Conservation (phyloP, 2,797 vertebrate genomes). For the Uromys caudimaculatus region DNA sequence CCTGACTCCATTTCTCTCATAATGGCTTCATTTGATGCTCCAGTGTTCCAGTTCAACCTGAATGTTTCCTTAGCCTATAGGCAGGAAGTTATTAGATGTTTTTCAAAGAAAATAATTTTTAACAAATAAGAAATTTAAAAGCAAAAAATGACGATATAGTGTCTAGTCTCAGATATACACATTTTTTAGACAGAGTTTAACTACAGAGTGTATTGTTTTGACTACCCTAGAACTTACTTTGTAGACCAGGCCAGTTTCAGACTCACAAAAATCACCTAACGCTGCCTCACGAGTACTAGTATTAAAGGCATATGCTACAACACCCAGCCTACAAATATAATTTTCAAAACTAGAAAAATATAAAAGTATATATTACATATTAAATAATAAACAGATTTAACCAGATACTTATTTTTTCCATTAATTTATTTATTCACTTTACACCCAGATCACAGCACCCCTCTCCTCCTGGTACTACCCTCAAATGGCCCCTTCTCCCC, state of each 20-base stretch:
- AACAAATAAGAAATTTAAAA: slow-evolving; percentile 45
- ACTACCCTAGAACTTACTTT: background rate
- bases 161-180: background rate
- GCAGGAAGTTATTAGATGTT: background rate
- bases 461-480: background rate
- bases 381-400: background rate
- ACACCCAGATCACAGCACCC: background rate
- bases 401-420: background rate
- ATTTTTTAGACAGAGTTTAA: background rate
- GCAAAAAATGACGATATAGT: background rate
- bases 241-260: no score
- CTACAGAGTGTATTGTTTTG: background rate
- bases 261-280: background rate
- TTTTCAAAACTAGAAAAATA: slow-evolving; percentile 24
- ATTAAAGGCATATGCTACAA: background rate
- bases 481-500: background rate
- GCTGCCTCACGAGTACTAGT: background rate
- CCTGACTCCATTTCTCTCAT: slow-evolving; percentile 46
- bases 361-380: background rate
- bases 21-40: slow-evolving; percentile 39
- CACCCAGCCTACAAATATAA: background rate
- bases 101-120: slow-evolving; percentile 26
- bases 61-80: slow-evolving; percentile 2
- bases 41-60: background rate
- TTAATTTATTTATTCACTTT: background rate